A percentile compares a stretch with the other conserved stretches of the same genome.
These are phyloP conservation scores for Equus przewalskii DNA, from an alignment of 2,113 vertebrate genomes.

Conservation along the genomic window DNA sequence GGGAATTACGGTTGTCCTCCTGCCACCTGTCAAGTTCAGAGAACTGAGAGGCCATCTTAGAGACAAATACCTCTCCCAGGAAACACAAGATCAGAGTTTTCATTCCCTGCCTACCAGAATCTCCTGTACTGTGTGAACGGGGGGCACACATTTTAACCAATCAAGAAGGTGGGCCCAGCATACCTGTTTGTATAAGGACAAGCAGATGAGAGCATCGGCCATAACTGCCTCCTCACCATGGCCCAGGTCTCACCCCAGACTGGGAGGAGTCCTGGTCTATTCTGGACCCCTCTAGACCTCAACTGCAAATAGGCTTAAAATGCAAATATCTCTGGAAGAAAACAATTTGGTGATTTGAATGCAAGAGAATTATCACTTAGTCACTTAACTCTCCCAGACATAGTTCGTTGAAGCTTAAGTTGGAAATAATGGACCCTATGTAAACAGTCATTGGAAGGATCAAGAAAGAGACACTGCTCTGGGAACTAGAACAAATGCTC, in stretches of 20 bases:
- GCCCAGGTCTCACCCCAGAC: accelerated
- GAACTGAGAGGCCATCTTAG: background rate
- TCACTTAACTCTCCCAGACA: background rate
- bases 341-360: background rate
- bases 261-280: background rate
- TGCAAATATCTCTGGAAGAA: background rate
- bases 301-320: background rate
- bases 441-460: background rate
- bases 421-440: background rate
- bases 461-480: background rate
- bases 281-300: background rate
- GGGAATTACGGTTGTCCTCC: background rate
- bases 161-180: background rate
- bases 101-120: background rate
- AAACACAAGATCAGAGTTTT: background rate
- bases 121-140: background rate
- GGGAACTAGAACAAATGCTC: background rate
- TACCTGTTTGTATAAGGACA: background rate
- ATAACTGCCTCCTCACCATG: background rate
- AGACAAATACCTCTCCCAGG: background rate
- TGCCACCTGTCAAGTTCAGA: background rate
- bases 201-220: background rate
- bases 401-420: background rate
- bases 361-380: background rate
- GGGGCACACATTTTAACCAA: background rate